phyloP scores from a whole-genome alignment of 1,140 invertebrate species.

The Drosophila tani region DNA sequence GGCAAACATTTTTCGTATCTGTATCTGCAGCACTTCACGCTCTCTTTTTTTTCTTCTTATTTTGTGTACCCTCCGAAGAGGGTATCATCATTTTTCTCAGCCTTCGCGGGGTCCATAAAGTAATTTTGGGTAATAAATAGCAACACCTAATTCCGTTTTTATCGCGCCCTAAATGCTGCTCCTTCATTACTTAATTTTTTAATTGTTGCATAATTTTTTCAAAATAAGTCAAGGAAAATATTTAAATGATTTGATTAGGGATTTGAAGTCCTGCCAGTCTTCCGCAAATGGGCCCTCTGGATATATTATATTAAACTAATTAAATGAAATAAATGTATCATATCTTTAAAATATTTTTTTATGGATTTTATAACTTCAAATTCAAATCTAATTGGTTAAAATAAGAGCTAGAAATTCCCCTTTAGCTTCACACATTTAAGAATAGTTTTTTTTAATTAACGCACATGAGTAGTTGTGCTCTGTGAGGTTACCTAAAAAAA shows the following conservation, averaged over 20 bases:
- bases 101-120: constrained; percentile 2
- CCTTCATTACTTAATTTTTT: not conserved
- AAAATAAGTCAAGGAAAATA: not conserved
- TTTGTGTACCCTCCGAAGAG: not conserved
- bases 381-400: not conserved
- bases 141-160: constrained; percentile 9
- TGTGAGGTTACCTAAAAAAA: not conserved
- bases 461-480: not conserved
- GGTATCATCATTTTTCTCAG: constrained; percentile 15
- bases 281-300: too few species aligned
- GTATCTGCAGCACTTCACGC: constrained; percentile 66
- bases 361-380: not conserved
- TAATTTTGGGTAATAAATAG: constrained; percentile 17
- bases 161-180: not conserved
- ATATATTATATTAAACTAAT: not conserved
- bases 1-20: constrained; percentile 74
- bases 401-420: not conserved
- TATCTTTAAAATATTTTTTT: not conserved
- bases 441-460: not conserved
- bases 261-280: not conserved
- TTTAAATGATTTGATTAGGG: not conserved
- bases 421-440: too few species aligned
- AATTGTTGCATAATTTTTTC: not conserved
- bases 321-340: not conserved
- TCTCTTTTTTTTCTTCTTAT: constrained; percentile 15